Evolutionary conservation across 2,888 invertebrate genomes (phyloP), one percentile per base, ranked within the genome.

Genomic region (Magallana nippona): DNA sequence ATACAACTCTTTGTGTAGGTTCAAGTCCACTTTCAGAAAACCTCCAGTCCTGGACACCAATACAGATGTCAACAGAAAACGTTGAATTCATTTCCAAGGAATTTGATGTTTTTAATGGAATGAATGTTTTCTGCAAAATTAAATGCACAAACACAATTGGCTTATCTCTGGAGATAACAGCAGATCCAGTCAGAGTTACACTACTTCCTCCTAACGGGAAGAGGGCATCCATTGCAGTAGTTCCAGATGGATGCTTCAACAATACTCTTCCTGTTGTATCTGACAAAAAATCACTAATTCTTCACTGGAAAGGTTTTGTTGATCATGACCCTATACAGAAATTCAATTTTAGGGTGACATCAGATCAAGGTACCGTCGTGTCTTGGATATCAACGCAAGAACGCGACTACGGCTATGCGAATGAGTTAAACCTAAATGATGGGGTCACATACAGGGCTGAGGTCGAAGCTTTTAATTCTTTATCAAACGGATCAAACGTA

Each of bases 1-100:
- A 83, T 8, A 88, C 89, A 3, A 81, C 57, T n/a, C 83, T 87
- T 17, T 86, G 86, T 2, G 78, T 83, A 71, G 71, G 71, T 27
- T 71, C 71, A 32, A 71, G 27, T 15, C 71, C 71, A 3, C 15
- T 15, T 71, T 71, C 71, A 8, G 27, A 27, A 71, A 17, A 71
- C 32, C 22, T 71, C 10, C 71, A 71, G 27, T 11, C 27, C 11
- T 71, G 71, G 71, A 71, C 27, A 15, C 71, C 71, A 27, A 5
- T 15, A 71, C 32, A 71, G 8, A 27, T 27, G 19, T 27, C 10
- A 11, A 13, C 22, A 71, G 71, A 22, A 71, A 15, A 32, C 19
- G 8, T 44, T 44, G 8, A 44, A 44, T 13, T 71, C 32, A 71
- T 71, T 71, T 71, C 71, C 11, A 71, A 22, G 22, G 71, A 71